phyloP scores from a whole-genome alignment of 2,797 vertebrate species.

The Pempheris klunzingeri region DNA sequence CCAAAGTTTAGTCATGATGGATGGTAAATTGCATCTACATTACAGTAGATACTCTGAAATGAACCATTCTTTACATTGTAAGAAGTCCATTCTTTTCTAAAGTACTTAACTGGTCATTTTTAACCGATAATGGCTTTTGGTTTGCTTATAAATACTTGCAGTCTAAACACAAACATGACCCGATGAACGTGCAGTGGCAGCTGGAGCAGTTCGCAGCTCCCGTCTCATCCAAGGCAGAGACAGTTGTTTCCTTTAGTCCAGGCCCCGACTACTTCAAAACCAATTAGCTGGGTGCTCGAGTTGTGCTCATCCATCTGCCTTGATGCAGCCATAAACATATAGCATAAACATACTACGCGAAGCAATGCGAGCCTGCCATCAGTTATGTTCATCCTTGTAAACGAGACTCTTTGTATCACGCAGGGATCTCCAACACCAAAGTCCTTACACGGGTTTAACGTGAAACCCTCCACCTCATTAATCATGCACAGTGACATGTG shows the following conservation, averaged over 20 bases:
- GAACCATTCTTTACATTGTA: slow-evolving; percentile 41
- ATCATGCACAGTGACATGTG: slow-evolving; percentile 68
- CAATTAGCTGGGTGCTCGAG: slow-evolving; percentile 76
- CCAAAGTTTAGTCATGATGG: not conserved
- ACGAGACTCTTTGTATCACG: slow-evolving; percentile 44
- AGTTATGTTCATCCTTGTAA: slow-evolving; percentile 61
- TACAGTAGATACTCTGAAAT: not conserved
- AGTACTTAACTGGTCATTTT: slow-evolving; percentile 56
- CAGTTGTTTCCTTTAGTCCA: slow-evolving; percentile 73
- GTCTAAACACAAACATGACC: slow-evolving; percentile 79
- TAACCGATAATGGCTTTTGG: slow-evolving; percentile 73
- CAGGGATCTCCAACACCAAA: slow-evolving; percentile 56
- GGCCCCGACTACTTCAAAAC: slow-evolving; percentile 74
- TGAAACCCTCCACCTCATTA: slow-evolving; percentile 68
- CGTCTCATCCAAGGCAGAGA: slow-evolving; percentile 58
- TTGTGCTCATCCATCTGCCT: slow-evolving; percentile 71
- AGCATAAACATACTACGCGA: slow-evolving; percentile 69
- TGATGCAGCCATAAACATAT: slow-evolving; percentile 75
- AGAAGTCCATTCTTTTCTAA: slow-evolving; percentile 27
- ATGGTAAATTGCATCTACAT: not conserved
- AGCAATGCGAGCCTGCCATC: slow-evolving; percentile 46
- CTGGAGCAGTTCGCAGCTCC: slow-evolving; percentile 59
- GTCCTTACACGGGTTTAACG: slow-evolving; percentile 76
- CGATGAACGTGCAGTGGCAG: slow-evolving; percentile 60
- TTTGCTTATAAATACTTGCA: slow-evolving; percentile 81